phyloP scores from a whole-genome alignment of 2,797 vertebrate species.

The Mormyrus proboscirostris region DNA sequence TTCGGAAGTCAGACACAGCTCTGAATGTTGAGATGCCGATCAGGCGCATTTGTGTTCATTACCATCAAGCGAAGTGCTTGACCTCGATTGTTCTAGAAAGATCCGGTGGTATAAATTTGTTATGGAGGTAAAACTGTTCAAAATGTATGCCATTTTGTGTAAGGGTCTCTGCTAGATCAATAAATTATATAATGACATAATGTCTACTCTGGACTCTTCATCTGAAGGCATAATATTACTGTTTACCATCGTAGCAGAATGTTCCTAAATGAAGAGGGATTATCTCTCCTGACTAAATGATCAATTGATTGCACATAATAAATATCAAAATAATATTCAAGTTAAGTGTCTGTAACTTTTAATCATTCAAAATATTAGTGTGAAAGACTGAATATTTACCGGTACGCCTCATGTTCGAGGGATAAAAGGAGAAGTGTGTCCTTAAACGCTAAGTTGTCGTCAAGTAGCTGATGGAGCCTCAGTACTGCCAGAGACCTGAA shows the following conservation, averaged over 20 bases:
- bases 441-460: neutral
- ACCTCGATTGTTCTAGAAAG: neutral
- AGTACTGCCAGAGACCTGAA: neutral
- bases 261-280: neutral
- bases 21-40: neutral
- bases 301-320: neutral
- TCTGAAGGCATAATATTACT: neutral
- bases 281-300: neutral
- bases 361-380: neutral
- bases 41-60: neutral
- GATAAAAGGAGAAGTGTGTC: neutral
- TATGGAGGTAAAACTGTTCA: neutral
- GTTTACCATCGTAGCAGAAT: neutral
- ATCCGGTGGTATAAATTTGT: neutral
- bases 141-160: neutral
- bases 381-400: neutral
- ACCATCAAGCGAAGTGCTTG: neutral
- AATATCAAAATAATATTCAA: neutral
- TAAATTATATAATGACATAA: neutral
- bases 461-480: neutral
- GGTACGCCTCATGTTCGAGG: neutral
- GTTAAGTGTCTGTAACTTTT: neutral
- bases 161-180: neutral
- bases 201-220: neutral
- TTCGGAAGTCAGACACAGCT: neutral